These are phyloP conservation scores for Phrynocephalus versicolor DNA, from an alignment of 2,113 vertebrate genomes.

Conservation along the genomic window DNA sequence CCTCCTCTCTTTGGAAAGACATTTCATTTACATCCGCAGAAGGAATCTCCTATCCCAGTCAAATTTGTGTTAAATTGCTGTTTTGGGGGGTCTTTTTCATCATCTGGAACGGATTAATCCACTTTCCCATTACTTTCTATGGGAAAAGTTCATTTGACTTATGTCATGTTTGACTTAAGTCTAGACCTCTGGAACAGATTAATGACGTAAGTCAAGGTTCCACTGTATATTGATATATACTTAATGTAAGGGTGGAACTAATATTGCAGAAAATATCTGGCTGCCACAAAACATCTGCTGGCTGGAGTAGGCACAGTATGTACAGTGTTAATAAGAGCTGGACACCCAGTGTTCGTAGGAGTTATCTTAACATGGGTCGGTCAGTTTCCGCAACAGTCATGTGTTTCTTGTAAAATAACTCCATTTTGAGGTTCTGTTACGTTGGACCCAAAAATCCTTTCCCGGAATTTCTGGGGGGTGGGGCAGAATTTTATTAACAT, in stretches of 20 bases:
- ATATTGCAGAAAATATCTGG: neutral
- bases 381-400: neutral
- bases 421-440: neutral
- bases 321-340: neutral
- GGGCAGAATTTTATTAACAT: neutral
- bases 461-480: neutral
- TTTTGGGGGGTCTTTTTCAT: too few relatives aligned
- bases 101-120: too few relatives aligned
- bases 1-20: too few relatives aligned
- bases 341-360: neutral
- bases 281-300: neutral
- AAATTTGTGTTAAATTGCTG: too few relatives aligned
- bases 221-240: neutral
- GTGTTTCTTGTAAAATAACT: neutral
- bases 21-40: too few relatives aligned
- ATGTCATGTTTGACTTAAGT: too few relatives aligned
- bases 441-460: neutral
- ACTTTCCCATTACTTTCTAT: too few relatives aligned
- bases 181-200: too few relatives aligned
- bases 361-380: neutral
- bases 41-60: too few relatives aligned
- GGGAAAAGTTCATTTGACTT: too few relatives aligned
- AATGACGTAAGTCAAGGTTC: too few relatives aligned
- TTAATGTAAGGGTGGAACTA: neutral
- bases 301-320: neutral